phyloP scores from a whole-genome alignment of 2,797 vertebrate species.

The Tinamus major region DNA sequence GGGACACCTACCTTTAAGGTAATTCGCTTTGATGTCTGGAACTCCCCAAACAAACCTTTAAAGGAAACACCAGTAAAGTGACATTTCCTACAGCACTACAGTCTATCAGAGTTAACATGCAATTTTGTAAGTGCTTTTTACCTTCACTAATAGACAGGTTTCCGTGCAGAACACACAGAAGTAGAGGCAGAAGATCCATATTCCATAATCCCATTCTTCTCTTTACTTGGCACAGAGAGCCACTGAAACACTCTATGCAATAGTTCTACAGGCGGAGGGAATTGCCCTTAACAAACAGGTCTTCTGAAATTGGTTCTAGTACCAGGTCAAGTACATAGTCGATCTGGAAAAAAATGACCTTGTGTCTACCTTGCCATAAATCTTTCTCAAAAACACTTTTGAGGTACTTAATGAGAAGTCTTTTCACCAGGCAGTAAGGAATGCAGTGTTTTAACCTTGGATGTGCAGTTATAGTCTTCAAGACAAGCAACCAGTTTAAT shows the following conservation, averaged over 20 bases:
- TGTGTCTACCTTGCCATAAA: not conserved
- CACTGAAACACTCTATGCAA: not conserved
- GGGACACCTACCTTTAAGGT: not conserved
- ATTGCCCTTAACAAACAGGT: not conserved
- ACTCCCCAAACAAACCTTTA: not conserved
- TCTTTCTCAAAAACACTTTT: not conserved
- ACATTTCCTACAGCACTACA: not conserved
- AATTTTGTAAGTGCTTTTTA: not conserved
- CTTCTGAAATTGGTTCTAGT: not conserved
- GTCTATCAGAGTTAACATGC: not conserved
- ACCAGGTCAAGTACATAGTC: not conserved
- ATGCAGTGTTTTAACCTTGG: not conserved
- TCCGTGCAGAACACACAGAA: not conserved
- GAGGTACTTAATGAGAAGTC: not conserved
- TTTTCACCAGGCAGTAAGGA: not conserved
- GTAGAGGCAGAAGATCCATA: not conserved
- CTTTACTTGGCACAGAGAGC: not conserved
- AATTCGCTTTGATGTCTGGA: not conserved
- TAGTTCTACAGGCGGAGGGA: not conserved
- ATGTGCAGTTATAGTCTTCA: constrained; percentile 9
- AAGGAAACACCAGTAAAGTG: not conserved
- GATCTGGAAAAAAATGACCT: not conserved
- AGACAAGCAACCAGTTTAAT: constrained; percentile 5
- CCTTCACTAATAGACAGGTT: not conserved
- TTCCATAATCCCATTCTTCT: not conserved